Conservation (phyloP, 2,113 vertebrate species). For the Macquaria australasica region DNA sequence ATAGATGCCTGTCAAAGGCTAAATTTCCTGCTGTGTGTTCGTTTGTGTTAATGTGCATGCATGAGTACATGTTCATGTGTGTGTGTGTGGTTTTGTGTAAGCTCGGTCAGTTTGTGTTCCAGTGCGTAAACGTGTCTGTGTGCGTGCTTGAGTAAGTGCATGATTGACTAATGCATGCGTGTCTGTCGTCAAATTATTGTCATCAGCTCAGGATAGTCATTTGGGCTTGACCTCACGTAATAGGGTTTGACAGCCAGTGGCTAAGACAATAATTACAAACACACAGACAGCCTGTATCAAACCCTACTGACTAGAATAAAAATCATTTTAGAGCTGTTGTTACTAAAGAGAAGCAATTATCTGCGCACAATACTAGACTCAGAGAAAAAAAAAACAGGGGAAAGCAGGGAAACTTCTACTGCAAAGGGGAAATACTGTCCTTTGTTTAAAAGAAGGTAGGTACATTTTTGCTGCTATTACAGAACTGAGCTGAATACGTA, state of each 20-base stretch:
- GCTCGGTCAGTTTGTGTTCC: constrained; percentile 9
- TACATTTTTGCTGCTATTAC: constrained; percentile 42
- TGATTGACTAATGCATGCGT: constrained; percentile 49
- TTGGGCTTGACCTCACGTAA: constrained; percentile 74
- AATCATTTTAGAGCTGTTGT: constrained; percentile 60
- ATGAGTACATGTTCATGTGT: constrained; percentile 8
- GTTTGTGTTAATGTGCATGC: constrained; percentile 29
- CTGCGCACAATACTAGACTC: constrained; percentile 41
- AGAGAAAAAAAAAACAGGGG: constrained; percentile 7
- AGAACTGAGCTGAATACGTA: constrained; percentile 41
- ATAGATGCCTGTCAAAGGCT: constrained; percentile 50
- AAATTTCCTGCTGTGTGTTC: constrained; percentile 38
- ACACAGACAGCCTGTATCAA: constrained; percentile 66
- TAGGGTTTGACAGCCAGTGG: constrained; percentile 69
- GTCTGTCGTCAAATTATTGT: constrained; percentile 63
- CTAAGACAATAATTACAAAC: constrained; percentile 79
- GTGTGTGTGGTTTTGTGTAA: background rate
- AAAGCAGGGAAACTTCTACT: constrained; percentile 19
- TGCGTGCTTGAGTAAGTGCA: constrained; percentile 13
- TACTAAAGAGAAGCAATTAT: constrained; percentile 71
- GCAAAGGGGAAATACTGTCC: constrained; percentile 4
- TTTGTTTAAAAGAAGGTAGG: constrained; percentile 24
- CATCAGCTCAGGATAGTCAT: constrained; percentile 68
- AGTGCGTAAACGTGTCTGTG: background rate
- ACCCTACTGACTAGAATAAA: constrained; percentile 69